These are phyloP conservation scores for Buathra laborator DNA, from an alignment of 2,888 invertebrate genomes.

Conservation along the genomic window DNA sequence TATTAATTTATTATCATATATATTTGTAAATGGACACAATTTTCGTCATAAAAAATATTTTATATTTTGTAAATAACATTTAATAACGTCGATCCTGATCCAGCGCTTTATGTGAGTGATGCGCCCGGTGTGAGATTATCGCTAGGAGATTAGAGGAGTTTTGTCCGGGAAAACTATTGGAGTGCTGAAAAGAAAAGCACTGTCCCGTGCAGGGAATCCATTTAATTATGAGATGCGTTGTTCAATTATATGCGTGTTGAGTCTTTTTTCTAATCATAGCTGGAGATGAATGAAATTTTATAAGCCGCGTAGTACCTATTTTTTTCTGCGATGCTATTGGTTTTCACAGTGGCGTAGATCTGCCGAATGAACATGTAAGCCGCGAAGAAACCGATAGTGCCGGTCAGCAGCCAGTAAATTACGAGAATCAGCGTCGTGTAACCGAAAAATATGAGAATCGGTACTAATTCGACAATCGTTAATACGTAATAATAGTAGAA, in stretches of 20 bases:
- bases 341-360: conserved; percentile 99
- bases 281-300: conserved; percentile 82
- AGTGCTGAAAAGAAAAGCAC: conserved; percentile 84
- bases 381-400: conserved; percentile 98
- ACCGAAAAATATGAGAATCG: conserved; percentile 97
- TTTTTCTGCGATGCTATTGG: conserved; percentile 87
- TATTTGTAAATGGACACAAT: no score
- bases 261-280: conserved; percentile 80
- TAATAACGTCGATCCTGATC: no score
- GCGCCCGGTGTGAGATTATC: neutral
- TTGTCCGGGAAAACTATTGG: conserved; percentile 84
- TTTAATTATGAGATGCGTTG: conserved; percentile 84
- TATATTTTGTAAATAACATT: no score
- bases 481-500: conserved; percentile 98
- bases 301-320: conserved; percentile 68
- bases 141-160: conserved; percentile 81
- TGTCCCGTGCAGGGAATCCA: conserved; percentile 84
- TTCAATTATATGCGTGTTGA: conserved; percentile 84
- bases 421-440: conserved; percentile 98
- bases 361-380: conserved; percentile 98
- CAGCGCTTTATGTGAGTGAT: no score
- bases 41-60: no score
- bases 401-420: conserved; percentile 98
- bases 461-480: conserved; percentile 98
- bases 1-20: no score